Conservation (phyloP, 2,113 vertebrate genomes). For the Ophiodon elongatus region DNA sequence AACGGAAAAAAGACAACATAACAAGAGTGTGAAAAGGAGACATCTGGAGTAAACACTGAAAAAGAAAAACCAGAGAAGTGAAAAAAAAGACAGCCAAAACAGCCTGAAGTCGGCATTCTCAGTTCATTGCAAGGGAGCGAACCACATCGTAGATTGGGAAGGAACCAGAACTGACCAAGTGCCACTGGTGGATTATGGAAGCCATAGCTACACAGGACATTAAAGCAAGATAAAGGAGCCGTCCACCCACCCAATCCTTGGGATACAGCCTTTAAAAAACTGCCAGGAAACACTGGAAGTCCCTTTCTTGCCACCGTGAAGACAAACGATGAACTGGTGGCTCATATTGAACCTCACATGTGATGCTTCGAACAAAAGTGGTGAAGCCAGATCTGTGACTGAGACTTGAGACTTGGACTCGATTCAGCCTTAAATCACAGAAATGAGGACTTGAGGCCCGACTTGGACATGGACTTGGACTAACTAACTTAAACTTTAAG, state of each 20-base stretch:
- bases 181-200: not conserved
- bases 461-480: no score
- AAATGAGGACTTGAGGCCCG: not conserved
- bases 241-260: not conserved
- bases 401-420: not conserved
- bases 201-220: not conserved
- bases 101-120: conserved; percentile 9
- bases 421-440: not conserved
- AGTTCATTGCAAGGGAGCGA: conserved; percentile 4
- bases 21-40: conserved; percentile 45
- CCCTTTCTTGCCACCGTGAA: not conserved
- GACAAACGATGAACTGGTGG: not conserved
- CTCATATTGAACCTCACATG: not conserved
- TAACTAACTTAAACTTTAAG: not conserved
- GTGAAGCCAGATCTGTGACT: not conserved
- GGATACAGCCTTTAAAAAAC: not conserved
- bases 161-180: not conserved
- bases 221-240: not conserved
- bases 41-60: conserved; percentile 1
- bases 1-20: not conserved
- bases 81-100: conserved; percentile 1
- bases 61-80: not conserved
- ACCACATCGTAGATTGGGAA: not conserved
- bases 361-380: not conserved
- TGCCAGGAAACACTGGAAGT: not conserved